Base-by-base conservation (phyloP, 2,888 invertebrate species). In the Drosophila melanocephala region DNA sequence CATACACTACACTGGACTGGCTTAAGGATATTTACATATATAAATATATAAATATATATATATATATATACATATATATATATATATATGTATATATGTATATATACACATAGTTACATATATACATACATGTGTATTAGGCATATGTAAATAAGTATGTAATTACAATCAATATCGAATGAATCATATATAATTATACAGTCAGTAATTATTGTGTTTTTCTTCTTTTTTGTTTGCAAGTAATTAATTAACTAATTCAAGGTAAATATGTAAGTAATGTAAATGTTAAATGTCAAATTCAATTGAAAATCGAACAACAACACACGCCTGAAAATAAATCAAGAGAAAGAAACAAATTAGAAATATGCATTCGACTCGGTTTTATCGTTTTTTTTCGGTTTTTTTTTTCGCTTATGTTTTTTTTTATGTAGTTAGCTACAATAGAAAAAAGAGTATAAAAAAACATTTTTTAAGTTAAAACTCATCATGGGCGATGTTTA, bases 241-340 rank as follows among this genome's bases (percentile, higher is more conserved):
- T 79, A 88, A 87, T 76, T 81, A 83, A 89, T 76, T 89, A 88
- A 89, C 78, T 82, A 82, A 87, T 83, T 72, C 59, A 84, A 84
- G 81, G 81, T 76, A 83, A 85, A 83, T 70, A 72, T 80, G 72
- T 77, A 74, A 74, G 66, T 66, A 73, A 73, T 74, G 68, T 69
- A 81, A 84, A 84, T 82, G 72, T 81, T 77, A 77, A 84, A 83
- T 82, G 75, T 81, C 70, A 87, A 86, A 87, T 87, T 87, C 81
- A 86, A 86, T 86, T 89, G 59, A 86, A 86, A 86, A 87, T 89
- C 84, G 86, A 89, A 86, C 84, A 88, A 85, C 85, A 86, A 86
- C 83, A 87, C 83, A 89, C 89, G 79, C 89, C 89, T 88, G 89
- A 89, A 86, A 86, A 86, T 86, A 86, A 86, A 86, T 86, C 70